A percentile compares a stretch with the other conserved stretches of the same genome.
These are phyloP conservation scores for Machaerirhynchus nigripectus DNA, from an alignment of 2,113 vertebrate genomes.

Conservation along the genomic window DNA sequence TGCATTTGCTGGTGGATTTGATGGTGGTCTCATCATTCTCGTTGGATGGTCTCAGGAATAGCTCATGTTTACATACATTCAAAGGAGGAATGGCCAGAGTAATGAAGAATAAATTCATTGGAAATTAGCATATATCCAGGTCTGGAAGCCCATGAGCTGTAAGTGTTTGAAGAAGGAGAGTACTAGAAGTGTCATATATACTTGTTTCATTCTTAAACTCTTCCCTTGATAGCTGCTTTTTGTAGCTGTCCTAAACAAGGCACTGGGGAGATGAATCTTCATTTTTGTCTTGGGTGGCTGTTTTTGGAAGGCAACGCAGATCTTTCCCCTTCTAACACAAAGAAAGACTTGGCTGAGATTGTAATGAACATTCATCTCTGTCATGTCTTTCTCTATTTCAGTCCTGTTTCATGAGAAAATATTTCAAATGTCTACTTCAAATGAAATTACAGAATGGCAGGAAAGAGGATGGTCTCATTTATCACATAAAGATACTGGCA, in stretches of 20 bases:
- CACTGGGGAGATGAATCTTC: neutral
- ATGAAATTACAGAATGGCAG: neutral
- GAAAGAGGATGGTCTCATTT: neutral
- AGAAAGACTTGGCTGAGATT: neutral
- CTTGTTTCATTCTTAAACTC: neutral
- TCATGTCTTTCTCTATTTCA: neutral
- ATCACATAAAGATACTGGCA: neutral
- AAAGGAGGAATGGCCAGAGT: neutral
- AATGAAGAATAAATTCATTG: neutral
- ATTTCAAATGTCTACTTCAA: neutral
- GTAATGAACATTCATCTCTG: slow-evolving; percentile 7
- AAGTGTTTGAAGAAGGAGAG: neutral
- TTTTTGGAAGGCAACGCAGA: neutral
- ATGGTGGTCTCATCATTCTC: neutral
- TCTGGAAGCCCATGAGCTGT: neutral
- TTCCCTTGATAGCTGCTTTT: neutral
- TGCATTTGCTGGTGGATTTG: neutral
- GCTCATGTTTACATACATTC: neutral
- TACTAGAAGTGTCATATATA: neutral
- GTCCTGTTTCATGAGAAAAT: neutral
- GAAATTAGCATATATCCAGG: neutral
- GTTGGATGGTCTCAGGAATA: neutral
- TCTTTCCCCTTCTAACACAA: neutral
- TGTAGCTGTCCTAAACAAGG: neutral
- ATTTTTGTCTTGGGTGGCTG: neutral